These are phyloP conservation scores for Prunella himalayana DNA, from an alignment of 2,113 vertebrate species.

Conservation along the genomic window DNA sequence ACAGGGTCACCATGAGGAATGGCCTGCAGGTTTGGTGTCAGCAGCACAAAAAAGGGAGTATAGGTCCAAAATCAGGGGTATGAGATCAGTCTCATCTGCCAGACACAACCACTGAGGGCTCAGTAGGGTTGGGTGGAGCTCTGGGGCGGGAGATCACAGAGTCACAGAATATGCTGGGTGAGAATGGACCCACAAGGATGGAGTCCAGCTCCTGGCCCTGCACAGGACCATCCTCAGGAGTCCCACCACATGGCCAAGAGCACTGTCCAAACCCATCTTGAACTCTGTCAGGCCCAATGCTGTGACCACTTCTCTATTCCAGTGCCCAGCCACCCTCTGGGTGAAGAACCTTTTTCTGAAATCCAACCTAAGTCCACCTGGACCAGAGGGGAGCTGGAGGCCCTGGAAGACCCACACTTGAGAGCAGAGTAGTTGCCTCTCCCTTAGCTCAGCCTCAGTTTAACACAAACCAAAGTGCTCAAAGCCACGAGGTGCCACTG, in stretches of 20 bases:
- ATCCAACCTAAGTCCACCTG: background rate
- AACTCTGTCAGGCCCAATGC: too few relatives aligned
- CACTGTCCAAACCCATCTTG: background rate
- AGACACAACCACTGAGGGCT: background rate
- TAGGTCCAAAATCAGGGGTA: background rate
- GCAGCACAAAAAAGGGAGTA: background rate
- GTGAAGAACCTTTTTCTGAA: background rate
- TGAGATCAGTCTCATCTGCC: background rate
- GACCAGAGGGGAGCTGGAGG: background rate
- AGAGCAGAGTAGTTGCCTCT: background rate
- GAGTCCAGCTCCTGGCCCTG: background rate
- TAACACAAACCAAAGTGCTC: background rate
- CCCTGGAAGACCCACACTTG: background rate
- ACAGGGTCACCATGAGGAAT: background rate
- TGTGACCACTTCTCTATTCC: background rate
- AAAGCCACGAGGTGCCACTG: background rate
- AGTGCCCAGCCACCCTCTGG: background rate
- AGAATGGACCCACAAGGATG: background rate
- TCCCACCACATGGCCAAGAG: background rate
- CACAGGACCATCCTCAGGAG: background rate
- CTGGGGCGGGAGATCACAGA: background rate
- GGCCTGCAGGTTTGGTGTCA: background rate
- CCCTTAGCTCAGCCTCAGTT: background rate
- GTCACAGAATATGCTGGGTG: background rate
- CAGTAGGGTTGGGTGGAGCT: fast-evolving